Percentiles rank a stretch among this genome's conserved stretches.
phyloP scores from a whole-genome alignment of 2,113 vertebrate genomes.

The Carassius gibelio region DNA sequence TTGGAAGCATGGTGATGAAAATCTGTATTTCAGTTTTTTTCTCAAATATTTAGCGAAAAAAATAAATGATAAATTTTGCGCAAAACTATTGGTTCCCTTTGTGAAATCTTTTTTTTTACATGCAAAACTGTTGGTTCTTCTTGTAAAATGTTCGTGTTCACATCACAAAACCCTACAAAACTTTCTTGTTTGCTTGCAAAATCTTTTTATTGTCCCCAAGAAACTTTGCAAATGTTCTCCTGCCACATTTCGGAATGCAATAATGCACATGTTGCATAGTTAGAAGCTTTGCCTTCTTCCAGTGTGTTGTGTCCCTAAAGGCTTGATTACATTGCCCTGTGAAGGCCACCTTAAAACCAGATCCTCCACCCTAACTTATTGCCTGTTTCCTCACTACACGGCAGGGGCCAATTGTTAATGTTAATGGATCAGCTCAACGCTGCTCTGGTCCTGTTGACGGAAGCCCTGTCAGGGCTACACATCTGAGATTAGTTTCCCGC shows the following conservation, averaged over 20 bases:
- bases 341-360: conserved; percentile 60
- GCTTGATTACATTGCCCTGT: conserved; percentile 61
- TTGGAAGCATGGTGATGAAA: background rate
- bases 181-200: no score
- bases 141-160: no score
- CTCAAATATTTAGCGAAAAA: background rate
- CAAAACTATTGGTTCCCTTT: no score
- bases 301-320: background rate
- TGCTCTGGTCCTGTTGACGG: conserved; percentile 64
- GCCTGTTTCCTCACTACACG: conserved; percentile 66
- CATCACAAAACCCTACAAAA: no score
- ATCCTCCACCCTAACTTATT: conserved; percentile 68
- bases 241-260: background rate
- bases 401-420: conserved; percentile 69
- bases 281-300: background rate
- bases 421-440: conserved; percentile 70
- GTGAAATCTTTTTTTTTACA: no score
- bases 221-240: no score
- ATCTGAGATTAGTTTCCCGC: conserved; percentile 56
- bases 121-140: no score
- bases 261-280: background rate
- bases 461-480: conserved; percentile 63
- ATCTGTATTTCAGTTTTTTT: background rate
- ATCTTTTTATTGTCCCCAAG: no score
- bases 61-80: no score